These are phyloP conservation scores for Euleptes europaea DNA, from an alignment of 2,113 vertebrate species.

Conservation along the genomic window DNA sequence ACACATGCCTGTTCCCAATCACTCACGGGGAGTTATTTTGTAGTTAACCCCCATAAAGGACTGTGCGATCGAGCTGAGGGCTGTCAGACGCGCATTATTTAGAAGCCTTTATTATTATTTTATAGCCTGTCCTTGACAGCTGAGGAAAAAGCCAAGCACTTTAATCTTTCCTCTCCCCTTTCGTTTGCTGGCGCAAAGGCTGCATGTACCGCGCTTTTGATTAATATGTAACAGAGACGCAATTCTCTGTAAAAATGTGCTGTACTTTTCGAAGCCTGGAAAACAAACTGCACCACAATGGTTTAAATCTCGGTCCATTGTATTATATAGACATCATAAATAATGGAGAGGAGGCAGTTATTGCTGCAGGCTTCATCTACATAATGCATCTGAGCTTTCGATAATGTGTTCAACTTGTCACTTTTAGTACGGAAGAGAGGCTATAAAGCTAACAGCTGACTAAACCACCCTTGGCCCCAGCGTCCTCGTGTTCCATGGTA, in stretches of 20 bases:
- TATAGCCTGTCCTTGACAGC: constrained; percentile 86
- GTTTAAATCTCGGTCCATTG: constrained; percentile 87
- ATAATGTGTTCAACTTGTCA: constrained; percentile 87
- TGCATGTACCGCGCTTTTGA: constrained; percentile 81
- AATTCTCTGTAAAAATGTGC: constrained; percentile 84
- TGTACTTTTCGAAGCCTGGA: constrained; percentile 82
- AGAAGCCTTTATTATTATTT: constrained; percentile 88
- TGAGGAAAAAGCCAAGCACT: constrained; percentile 83
- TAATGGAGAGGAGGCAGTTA: constrained; percentile 87
- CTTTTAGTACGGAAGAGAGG: constrained; percentile 85
- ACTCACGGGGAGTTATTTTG: constrained; percentile 87
- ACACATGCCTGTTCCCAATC: constrained; percentile 78
- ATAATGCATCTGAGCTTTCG: constrained; percentile 87
- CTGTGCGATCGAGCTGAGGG: constrained; percentile 75
- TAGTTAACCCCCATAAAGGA: constrained; percentile 89
- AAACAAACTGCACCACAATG: constrained; percentile 85
- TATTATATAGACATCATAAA: constrained; percentile 88
- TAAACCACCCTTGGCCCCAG: constrained; percentile 77
- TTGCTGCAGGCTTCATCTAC: constrained; percentile 87
- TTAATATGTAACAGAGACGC: constrained; percentile 86
- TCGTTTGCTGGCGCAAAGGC: constrained; percentile 82
- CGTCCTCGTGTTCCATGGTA: constrained; percentile 78
- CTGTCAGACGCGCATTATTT: constrained; percentile 86
- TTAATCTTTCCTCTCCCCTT: constrained; percentile 83
- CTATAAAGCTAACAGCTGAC: constrained; percentile 86